Percentiles rank a stretch among this genome's conserved stretches.
Conservation (phyloP, 2,888 invertebrate species). For the Microdon myrmicae region DNA sequence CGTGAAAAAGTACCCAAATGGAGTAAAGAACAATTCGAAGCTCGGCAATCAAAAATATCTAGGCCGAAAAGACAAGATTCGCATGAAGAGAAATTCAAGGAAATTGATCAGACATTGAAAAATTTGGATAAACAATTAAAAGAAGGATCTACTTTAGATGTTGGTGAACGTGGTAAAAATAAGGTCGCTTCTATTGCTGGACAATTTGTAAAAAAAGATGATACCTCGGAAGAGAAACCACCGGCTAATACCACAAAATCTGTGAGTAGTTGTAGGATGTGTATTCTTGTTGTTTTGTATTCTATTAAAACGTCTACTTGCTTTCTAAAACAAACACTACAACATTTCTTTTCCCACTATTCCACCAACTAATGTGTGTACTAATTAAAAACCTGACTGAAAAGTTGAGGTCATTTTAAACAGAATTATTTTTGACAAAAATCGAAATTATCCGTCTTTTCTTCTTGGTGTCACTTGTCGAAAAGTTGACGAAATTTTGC, state of each 20-base stretch:
- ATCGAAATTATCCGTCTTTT: no score
- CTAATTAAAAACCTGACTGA: no score
- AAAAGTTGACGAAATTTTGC: no score
- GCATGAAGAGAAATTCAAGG: conserved; percentile 73
- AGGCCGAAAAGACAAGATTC: conserved; percentile 73
- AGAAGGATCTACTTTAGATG: conserved; percentile 79
- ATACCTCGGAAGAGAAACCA: conserved; percentile 64
- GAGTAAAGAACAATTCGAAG: conserved; percentile 82
- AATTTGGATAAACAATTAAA: conserved; percentile 78
- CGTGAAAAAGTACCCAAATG: conserved; percentile 88
- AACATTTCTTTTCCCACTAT: no score
- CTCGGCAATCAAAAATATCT: conserved; percentile 77
- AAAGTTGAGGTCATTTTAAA: no score
- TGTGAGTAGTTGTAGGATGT: conserved; percentile 67
- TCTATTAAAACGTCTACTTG: no score
- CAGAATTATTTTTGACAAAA: no score
- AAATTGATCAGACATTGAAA: conserved; percentile 78
- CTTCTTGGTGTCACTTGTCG: no score
- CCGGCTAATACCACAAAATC: conserved; percentile 62
- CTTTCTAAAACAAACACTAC: no score
- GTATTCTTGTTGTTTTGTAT: no score
- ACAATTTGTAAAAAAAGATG: conserved; percentile 71
- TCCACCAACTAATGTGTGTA: no score
- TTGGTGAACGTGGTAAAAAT: conserved; percentile 73
- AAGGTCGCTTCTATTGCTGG: conserved; percentile 91